Base-by-base conservation (phyloP, 2,113 vertebrate genomes). In the Nansenia antarctica region DNA sequence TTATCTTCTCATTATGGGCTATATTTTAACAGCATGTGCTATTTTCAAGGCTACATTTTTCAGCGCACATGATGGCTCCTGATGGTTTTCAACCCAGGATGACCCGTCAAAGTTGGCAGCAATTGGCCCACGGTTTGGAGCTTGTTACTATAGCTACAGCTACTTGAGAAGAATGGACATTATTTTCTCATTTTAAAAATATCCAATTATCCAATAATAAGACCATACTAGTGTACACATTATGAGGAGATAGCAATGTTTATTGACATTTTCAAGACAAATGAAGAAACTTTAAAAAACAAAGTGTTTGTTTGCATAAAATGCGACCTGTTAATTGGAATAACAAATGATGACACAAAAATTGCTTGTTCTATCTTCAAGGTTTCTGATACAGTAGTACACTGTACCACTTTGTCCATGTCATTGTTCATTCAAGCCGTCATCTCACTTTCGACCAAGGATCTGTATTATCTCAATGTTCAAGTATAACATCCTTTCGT, bases 301-400 rank as follows among this genome's bases (percentile, higher is more conserved):
- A 67, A 73, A 76, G 79, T 73, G 65, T 4, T 67, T 62, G 78
- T 60, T 32, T 70, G 67, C 30, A 77, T 68, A 77, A 81, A 76
- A 20, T 2, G 5, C 45, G 20, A 49, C 15, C 45, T 26, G 64
- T 11, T 59, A 42, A 62, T 64, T 62, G 47, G 70, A 85, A 62
- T 72, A 42, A 68, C 62, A 74, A 58, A 20, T 20, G 8, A 20
- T n/a, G 1, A 12, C 45, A 20, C 18, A 47, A 15, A 47, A 12
- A n/a, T 22, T 49, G 2, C 45, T 49, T 45, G 63, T 47, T 49
- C 60, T 62, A 26, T 6, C 3, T n/a, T 42, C 39, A 12, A n/a
- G 8, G 9, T 55, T 52, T 55, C n/a, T n/a, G 4, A 24, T 2
- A 69, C 37, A 67, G n/a, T n/a, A n/a, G n/a, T n/a, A n/a, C n/a